phyloP scores from a whole-genome alignment of 1,140 invertebrate species.

The Diabrotica virgifera region DNA sequence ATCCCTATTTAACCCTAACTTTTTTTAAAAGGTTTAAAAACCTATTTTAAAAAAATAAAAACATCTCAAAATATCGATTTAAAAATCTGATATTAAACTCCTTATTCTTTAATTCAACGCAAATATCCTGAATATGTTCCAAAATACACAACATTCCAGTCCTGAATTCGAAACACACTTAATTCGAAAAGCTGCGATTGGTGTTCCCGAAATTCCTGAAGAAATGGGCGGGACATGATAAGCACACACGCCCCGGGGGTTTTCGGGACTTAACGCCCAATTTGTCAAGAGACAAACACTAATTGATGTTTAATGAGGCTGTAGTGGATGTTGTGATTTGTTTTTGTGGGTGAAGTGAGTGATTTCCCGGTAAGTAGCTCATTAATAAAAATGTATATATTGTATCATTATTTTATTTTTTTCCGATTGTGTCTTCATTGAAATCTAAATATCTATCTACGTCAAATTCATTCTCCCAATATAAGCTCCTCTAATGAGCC shows the following conservation, averaged over 20 bases:
- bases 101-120: background rate
- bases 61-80: background rate
- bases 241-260: slow-evolving; percentile 21
- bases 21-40: too few species aligned
- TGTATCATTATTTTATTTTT: background rate
- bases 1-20: too few species aligned
- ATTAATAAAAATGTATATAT: background rate
- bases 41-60: too few species aligned
- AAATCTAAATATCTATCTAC: too few species aligned
- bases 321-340: background rate
- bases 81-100: background rate
- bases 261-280: slow-evolving; percentile 26
- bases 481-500: too few species aligned
- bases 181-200: background rate
- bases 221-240: slow-evolving; percentile 28
- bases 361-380: slow-evolving; percentile 3
- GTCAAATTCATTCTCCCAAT: too few species aligned
- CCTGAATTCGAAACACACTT: background rate
- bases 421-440: background rate
- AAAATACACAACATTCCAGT: background rate
- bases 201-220: slow-evolving; percentile 22
- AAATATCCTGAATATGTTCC: background rate
- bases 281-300: slow-evolving; percentile 21
- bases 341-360: slow-evolving; percentile 5
- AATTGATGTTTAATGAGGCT: slow-evolving; percentile 12